phyloP scores from a whole-genome alignment of 2,113 vertebrate genomes.

The Nothoprocta perdicaria region DNA sequence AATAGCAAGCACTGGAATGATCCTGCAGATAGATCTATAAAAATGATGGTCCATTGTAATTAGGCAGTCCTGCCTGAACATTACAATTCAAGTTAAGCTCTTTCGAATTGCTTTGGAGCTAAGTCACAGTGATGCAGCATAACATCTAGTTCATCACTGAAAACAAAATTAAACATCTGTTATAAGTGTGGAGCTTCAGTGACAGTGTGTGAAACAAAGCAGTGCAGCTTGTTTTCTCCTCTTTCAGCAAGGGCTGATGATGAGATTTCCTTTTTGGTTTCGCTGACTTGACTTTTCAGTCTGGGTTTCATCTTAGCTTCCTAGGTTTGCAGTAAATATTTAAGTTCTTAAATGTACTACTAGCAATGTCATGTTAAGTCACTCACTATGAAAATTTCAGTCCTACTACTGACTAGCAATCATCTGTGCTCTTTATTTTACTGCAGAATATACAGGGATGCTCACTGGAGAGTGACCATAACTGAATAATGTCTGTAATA shows the following conservation, averaged over 20 bases:
- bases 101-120: background rate
- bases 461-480: background rate
- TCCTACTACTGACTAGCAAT: background rate
- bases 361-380: background rate
- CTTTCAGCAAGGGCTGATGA: background rate
- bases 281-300: background rate
- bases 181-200: background rate
- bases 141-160: conserved; percentile 18
- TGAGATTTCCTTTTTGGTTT: background rate
- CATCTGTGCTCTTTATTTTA: background rate
- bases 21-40: conserved; percentile 31
- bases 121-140: conserved; percentile 21
- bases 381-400: conserved; percentile 44
- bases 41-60: conserved; percentile 56
- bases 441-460: conserved; percentile 38
- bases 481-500: conserved; percentile 83
- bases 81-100: conserved; percentile 53
- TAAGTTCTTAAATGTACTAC: background rate
- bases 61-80: conserved; percentile 38
- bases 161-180: conserved; percentile 54
- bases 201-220: background rate
- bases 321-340: background rate
- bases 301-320: background rate
- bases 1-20: conserved; percentile 1
- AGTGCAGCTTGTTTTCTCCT: background rate